Percentiles rank a stretch among this genome's conserved stretches.
Conservation (phyloP, 2,888 invertebrate species). For the Tenthredo scrophulariae region DNA sequence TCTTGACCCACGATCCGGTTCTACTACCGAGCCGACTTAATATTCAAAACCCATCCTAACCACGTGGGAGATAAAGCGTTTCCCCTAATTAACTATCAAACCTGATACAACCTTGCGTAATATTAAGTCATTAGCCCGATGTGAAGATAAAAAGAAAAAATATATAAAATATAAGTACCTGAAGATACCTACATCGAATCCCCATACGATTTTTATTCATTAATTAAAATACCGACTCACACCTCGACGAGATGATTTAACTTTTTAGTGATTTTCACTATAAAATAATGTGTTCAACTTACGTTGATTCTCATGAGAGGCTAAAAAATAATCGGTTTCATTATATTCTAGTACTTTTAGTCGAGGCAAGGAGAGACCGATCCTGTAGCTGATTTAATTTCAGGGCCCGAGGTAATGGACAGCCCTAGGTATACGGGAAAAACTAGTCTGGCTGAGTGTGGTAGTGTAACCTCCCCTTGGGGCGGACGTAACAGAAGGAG, state of each 20-base stretch:
- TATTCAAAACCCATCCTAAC: conserved; percentile 41
- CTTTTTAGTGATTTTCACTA: background rate
- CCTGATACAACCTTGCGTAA: conserved; percentile 21
- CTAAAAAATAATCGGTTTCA: background rate
- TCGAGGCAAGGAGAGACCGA: background rate
- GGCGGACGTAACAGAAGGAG: conserved; percentile 57
- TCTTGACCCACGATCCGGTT: conserved; percentile 61
- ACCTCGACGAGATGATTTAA: conserved; percentile 4
- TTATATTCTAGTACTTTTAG: background rate
- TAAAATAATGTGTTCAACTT: background rate
- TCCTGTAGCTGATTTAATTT: conserved; percentile 44
- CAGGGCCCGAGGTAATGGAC: conserved; percentile 57
- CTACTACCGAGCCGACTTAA: background rate
- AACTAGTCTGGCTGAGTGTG: conserved; percentile 63
- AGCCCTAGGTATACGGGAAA: conserved; percentile 56
- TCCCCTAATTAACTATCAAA: conserved; percentile 43
- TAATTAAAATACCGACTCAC: background rate
- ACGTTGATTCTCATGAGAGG: background rate
- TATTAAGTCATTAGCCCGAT: conserved; percentile 16
- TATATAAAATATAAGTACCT: background rate
- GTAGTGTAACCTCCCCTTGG: conserved; percentile 64
- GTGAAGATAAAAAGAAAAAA: background rate
- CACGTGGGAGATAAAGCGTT: conserved; percentile 46
- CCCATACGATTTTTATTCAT: background rate
- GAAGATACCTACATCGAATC: background rate